Evolutionary conservation across 1,140 invertebrate species (phyloP), one percentile per base, ranked within the genome.

Genomic region (Ceratoteleas bidentatus): DNA sequence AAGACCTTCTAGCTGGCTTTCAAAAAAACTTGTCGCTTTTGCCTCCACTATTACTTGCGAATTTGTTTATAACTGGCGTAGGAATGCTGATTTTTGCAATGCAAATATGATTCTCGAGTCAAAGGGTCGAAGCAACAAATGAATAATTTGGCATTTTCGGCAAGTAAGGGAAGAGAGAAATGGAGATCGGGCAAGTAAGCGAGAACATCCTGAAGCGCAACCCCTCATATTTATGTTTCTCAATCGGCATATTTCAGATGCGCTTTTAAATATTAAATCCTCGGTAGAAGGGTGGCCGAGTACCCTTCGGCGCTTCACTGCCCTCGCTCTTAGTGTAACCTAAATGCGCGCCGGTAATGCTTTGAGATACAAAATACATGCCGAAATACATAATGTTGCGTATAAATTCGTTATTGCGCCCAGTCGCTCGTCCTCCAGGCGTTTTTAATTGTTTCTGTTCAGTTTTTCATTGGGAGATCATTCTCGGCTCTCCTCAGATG

Each of bases 231-330:
- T 91, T 90, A 90, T 90, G 88, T 84, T 83, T 83, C 65, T 85
- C 86, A 88, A 88, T 89, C 88, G 87, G 87, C 87, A 88, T 89
- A 89, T 89, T 88, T 89, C 87, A 91, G 89, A 91, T 90, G 88
- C 80, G 85, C 84, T 85, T 88, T 88, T 88, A 87, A 89, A 89
- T 89, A 89, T 89, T 88, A 87, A 88, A 86, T 65, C 79, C 64
- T 76, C 65, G 75, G 79, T 84, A 83, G 74, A 74, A 82, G 81
- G 74, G 82, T 65, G 65, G 75, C 62, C 56, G 70, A 11, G 79
- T 77, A 73, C 83, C 75, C 79, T 82, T 80, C 69, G 72, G 75
- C 82, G 54, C 79, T 81, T 74, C 73, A 15, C 77, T 84, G 77
- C 72, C 60, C 66, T 81, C 75, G 66, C 76, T 80, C 73, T 77